Evolutionary conservation across 2,888 invertebrate species (phyloP), one percentile per base, ranked within the genome.

Genomic region (Trisateles emortualis): DNA sequence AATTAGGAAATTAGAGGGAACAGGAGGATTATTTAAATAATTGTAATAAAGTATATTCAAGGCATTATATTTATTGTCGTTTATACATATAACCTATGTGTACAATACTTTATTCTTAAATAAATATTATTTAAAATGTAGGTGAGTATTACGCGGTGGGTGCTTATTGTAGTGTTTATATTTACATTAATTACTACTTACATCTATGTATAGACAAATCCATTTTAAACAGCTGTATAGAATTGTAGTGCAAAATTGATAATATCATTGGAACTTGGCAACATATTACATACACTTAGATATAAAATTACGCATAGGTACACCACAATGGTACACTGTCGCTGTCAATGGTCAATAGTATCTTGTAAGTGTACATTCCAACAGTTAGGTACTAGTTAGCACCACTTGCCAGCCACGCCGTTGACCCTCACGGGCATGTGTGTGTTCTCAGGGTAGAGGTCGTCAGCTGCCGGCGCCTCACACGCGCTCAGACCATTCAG

Each of bases 111-210:
- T 43, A 38, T 47, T 45, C 59, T 74, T 72, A 71, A 64, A 74
- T 77, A 77, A 74, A 76, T 78, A 79, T 53, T 58, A 52, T 59
- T 73, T 63, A 66, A n/a, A 58, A 66, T 60, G 48, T 52, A 73
- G 74, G 79, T 82, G 84, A 84, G 79, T 78, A 74, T 82, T 74
- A 72, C 78, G 86, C 79, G 87, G 87, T 87, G 87, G 87, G 87
- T 81, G 86, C 85, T 76, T 72, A 72, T 57, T 62, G 59, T 66
- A 68, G 75, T 76, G 76, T 67, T 55, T 80, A 79, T 81, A 83
- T 68, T 67, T 74, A 70, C 67, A 67, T 54, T 58, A 52, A 58
- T 38, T 2, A 50, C 40, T 63, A 54, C 43, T 39, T 55, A 50
- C 16, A 19, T 11, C 6, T n/a, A n/a, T 33, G 3, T 8, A 33